Evolutionary conservation across 2,797 vertebrate genomes (phyloP), one percentile per base, ranked within the genome.

Genomic region (Lepilemur septentrionalis): DNA sequence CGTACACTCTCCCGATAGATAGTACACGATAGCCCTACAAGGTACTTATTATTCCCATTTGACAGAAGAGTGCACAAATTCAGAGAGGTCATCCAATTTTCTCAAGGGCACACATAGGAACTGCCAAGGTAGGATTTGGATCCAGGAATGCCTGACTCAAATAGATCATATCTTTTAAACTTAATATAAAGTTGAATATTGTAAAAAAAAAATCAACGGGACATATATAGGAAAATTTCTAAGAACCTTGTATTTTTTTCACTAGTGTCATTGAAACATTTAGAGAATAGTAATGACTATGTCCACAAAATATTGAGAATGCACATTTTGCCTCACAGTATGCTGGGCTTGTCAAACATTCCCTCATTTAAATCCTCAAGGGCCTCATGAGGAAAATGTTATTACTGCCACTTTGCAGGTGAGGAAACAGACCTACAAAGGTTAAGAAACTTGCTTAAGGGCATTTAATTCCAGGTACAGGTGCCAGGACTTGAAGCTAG

Each of bases 31-130:
- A 82, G n/a, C 52, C 18, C 50, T 67, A 69, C 85, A 79, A 79
- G 35, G 11, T 57, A 79, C 38, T 67, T 92, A 55, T 78, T 65
- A 93, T 69, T 84, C 67, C 57, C 78, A 86, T 85, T 94, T 93
- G 73, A 43, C 41, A 85, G 75, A 78, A 82, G 63, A 89, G 48
- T n/a, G 93, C 84, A 30, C 41, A 82, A 70, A 85, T 38, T 43
- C 32, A 86, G 25, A 83, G 61, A 80, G 52, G 17, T 63, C 67
- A 73, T 28, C 18, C 48, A 70, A 93, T 69, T 82, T 96, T 92
- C 65, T 46, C 65, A 92, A 92, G n/a, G 76, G 38, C 57, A n/a
- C 20, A 75, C 7, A 28, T 23, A 55, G 73, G 89, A 82, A 73
- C 1, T n/a, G 79, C 7, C 0, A 10, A 91, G 59, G 38, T 93